Base-by-base conservation (phyloP, 2,888 invertebrate species). In the Scaptodrosophila latifasciaeformis region DNA sequence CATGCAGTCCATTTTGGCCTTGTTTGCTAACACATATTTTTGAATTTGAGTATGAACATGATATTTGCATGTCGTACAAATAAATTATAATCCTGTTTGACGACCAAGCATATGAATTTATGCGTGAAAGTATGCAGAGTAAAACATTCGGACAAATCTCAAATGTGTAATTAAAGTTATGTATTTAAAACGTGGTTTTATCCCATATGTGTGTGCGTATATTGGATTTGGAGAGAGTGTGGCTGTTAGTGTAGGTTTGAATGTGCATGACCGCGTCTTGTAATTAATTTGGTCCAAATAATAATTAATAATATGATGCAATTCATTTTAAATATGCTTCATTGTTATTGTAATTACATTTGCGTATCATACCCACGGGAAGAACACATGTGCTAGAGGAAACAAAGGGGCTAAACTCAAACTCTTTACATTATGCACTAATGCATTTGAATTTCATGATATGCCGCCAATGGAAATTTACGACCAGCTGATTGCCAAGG, bases 271-370 rank as follows among this genome's bases (percentile, higher is more conserved):
- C 24, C 34, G 42, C 40, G 29, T 54, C 66, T 59, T 74, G 59
- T 54, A 78, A 74, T 71, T 65, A 70, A 78, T 77, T 59, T 62
- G 30, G 35, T 45, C 42, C 62, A 59, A 60, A 74, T 49, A 61
- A 77, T 70, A 59, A 61, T 62, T 62, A 45, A 51, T 45, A 1
- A 37, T 24, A 63, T 39, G 51, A 44, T 52, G 52, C 49, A 42
- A 2, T 56, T n/a, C n/a, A n/a, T n/a, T n/a, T n/a, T n/a, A n/a
- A n/a, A n/a, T n/a, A 7, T 29, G 48, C 39, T 53, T 6, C 34
- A 42, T 49, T 56, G 48, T 51, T 51, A 42, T 62, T 60, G 65
- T 67, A 78, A 72, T 78, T 72, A 61, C 56, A 59, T 54, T 61
- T 65, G 59, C 54, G 54, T 57, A 65, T 59, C 57, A 54, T 47